Percentiles rank a stretch among this genome's conserved stretches.
Evolutionary conservation across 2,797 vertebrate species (phyloP).

Genomic region (Oreochromis grahami): DNA sequence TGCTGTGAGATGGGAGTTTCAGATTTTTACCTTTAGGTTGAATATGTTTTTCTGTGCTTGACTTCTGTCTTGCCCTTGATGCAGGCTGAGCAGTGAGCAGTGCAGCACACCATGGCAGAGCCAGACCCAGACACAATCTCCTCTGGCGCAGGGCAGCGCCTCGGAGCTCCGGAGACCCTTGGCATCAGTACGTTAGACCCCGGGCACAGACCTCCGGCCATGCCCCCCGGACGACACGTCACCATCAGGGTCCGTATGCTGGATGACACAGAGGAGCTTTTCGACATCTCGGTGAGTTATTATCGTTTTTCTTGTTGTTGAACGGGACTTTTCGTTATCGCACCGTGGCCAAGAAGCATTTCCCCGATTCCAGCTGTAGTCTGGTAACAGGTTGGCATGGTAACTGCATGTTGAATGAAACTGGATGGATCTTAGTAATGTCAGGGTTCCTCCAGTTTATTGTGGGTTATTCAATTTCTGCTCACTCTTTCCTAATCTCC

Average conservation of each 20-base stretch:
- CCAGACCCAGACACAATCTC: slow-evolving; percentile 85
- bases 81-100: slow-evolving; percentile 48
- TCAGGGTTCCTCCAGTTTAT: slow-evolving; percentile 8
- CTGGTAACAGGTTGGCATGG: slow-evolving; percentile 71
- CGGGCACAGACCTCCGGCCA: slow-evolving; percentile 84
- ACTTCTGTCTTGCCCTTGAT: neutral
- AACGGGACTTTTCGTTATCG: slow-evolving; percentile 16
- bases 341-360: slow-evolving; percentile 18
- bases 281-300: slow-evolving; percentile 92
- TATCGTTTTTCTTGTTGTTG: neutral
- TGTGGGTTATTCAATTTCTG: neutral
- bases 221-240: slow-evolving; percentile 87
- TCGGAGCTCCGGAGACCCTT: slow-evolving; percentile 90
- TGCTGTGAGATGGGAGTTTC: neutral
- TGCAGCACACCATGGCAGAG: slow-evolving; percentile 84
- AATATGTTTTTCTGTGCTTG: neutral
- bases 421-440: slow-evolving; percentile 16
- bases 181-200: slow-evolving; percentile 97
- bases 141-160: slow-evolving; percentile 84
- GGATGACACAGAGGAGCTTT: slow-evolving; percentile 93
- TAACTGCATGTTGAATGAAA: slow-evolving; percentile 62
- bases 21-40: neutral
- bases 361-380: slow-evolving; percentile 32
- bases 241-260: slow-evolving; percentile 93
- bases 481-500: neutral